A percentile compares a stretch with the other conserved stretches of the same genome.
Evolutionary conservation across 2,888 invertebrate genomes (phyloP).

Genomic region (Pyrocoelia pectoralis): DNA sequence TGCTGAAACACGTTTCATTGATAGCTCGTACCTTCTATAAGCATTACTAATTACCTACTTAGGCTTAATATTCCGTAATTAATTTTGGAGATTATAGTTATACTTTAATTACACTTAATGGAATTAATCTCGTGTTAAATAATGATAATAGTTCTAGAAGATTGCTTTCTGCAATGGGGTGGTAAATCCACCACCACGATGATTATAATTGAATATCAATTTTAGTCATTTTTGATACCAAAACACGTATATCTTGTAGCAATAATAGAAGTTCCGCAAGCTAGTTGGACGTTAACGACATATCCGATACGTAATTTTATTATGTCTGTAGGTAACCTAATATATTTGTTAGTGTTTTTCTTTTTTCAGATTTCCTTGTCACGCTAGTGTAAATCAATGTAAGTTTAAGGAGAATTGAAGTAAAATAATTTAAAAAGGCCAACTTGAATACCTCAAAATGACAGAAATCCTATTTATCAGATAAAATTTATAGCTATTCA

Average conservation of each 20-base stretch:
- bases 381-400: not conserved
- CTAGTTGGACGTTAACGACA: no score
- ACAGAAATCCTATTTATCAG: not conserved
- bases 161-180: not conserved
- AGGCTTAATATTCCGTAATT: not conserved
- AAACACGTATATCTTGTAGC: no score
- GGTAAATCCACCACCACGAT: not conserved
- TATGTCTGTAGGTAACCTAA: no score
- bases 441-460: not conserved
- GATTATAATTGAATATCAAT: no score
- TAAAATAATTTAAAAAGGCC: not conserved
- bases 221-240: no score
- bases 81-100: not conserved
- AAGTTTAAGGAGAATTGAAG: not conserved
- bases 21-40: no score
- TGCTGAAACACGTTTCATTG: no score
- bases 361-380: not conserved
- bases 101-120: not conserved
- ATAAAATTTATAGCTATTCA: constrained; percentile 1
- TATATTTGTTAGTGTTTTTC: not conserved
- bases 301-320: no score
- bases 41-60: not conserved
- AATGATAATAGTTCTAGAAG: not conserved
- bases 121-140: not conserved
- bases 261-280: no score